Evolutionary conservation across 2,888 invertebrate species (phyloP).

Genomic region (Osedax frankpressi): DNA sequence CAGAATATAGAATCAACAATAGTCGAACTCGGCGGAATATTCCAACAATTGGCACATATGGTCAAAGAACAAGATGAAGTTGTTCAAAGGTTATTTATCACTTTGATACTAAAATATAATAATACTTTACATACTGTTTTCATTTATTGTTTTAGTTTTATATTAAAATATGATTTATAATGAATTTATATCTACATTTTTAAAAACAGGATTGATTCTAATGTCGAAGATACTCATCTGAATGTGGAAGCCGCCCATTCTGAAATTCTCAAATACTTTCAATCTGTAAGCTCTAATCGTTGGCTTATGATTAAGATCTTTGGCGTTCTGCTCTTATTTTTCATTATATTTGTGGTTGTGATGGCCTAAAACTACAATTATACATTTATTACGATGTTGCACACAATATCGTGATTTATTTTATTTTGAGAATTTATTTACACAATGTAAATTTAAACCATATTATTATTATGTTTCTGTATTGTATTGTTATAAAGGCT

Average conservation of each 20-base stretch:
- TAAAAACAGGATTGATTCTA: constrained; percentile 82
- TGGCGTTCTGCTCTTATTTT: constrained; percentile 93
- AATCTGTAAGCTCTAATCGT: constrained; percentile 85
- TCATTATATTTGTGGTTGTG: constrained; percentile 94
- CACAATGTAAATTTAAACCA: too few species aligned
- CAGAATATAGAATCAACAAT: constrained; percentile 97
- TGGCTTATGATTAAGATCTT: constrained; percentile 99
- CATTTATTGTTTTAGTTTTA: too few species aligned
- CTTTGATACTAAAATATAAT: too few species aligned
- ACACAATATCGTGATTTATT: too few species aligned
- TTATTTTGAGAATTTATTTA: too few species aligned
- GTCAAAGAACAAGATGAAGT: constrained; percentile 97
- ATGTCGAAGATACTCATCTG: constrained; percentile 83
- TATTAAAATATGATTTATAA: too few species aligned
- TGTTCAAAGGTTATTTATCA: constrained; percentile 72
- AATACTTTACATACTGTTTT: too few species aligned
- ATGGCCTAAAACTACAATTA: constrained; percentile 59
- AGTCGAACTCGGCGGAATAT: constrained; percentile 95
- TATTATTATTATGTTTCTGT: too few species aligned
- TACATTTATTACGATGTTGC: too few species aligned
- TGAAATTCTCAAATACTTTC: constrained; percentile 93
- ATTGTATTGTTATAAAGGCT: too few species aligned
- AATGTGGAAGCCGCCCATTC: constrained; percentile 95
- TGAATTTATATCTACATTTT: too few species aligned
- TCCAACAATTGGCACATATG: constrained; percentile 71